phyloP scores from a whole-genome alignment of 2,113 vertebrate species.

The Oncorhynchus nerka region DNA sequence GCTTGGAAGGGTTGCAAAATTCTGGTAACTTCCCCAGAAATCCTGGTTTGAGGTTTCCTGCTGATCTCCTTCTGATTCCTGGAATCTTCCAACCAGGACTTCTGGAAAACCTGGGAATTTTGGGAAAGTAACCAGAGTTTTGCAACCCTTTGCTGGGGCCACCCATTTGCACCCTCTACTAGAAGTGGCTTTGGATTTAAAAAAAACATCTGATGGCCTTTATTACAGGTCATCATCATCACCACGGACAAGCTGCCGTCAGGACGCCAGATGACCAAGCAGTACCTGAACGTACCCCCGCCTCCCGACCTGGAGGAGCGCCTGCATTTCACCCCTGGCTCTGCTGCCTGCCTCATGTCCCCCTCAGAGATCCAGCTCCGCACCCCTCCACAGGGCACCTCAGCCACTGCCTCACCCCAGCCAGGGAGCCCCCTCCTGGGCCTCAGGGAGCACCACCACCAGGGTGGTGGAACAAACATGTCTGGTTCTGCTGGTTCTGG shows the following conservation, averaged over 20 bases:
- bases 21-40: too few species aligned
- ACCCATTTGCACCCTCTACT: too few species aligned
- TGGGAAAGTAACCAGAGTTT: too few species aligned
- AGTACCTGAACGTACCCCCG: constrained; percentile 85
- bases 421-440: constrained; percentile 60
- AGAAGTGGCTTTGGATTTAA: too few species aligned
- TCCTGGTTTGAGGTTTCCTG: too few species aligned
- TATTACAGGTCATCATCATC: constrained; percentile 86
- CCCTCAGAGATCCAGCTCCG: constrained; percentile 74
- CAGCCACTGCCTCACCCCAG: constrained; percentile 50
- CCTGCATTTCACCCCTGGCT: constrained; percentile 45
- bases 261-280: constrained; percentile 81
- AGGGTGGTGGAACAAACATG: background rate
- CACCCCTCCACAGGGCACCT: constrained; percentile 48
- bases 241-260: constrained; percentile 79
- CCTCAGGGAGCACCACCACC: constrained; percentile 64
- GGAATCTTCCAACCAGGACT: too few species aligned
- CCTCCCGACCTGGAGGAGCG: constrained; percentile 70
- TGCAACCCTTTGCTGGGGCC: too few species aligned
- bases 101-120: too few species aligned
- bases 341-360: constrained; percentile 64
- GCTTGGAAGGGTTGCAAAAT: too few species aligned
- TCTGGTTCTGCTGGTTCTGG: background rate
- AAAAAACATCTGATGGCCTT: background rate
- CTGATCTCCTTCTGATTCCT: too few species aligned